These are phyloP conservation scores for Arge pagana DNA, from an alignment of 2,888 invertebrate genomes.

Conservation along the genomic window DNA sequence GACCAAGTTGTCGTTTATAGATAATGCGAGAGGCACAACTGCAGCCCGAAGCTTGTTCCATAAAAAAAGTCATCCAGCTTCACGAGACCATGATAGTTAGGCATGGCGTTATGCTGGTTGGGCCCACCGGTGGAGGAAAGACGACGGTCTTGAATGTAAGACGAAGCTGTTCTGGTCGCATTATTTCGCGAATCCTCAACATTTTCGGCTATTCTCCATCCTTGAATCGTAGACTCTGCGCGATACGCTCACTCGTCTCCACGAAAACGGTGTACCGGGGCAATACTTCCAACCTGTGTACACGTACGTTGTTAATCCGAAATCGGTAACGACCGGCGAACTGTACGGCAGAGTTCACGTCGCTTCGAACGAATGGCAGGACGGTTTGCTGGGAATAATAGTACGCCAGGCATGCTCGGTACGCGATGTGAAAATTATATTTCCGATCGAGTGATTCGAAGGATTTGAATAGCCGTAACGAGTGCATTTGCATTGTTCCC, in stretches of 20 bases:
- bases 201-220: not conserved
- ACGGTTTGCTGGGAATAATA: conserved; percentile 79
- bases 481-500: conserved; percentile 19
- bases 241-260: conserved; percentile 70
- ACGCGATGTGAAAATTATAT: no score
- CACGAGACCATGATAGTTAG: conserved; percentile 90
- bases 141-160: conserved; percentile 74
- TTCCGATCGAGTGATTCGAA: no score
- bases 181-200: no score
- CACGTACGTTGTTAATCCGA: conserved; percentile 84
- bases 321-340: conserved; percentile 85
- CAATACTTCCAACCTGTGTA: conserved; percentile 73
- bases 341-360: conserved; percentile 85
- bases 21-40: conserved; percentile 65
- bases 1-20: conserved; percentile 38
- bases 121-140: conserved; percentile 88
- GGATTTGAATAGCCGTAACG: not conserved
- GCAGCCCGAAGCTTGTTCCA: conserved; percentile 70
- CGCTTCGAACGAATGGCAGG: conserved; percentile 87
- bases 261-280: conserved; percentile 65
- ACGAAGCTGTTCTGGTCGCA: no score
- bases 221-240: conserved; percentile 66
- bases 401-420: conserved; percentile 67
- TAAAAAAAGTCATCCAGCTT: conserved; percentile 80
- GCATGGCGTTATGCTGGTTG: conserved; percentile 92